Percentiles rank a stretch among this genome's conserved stretches.
phyloP scores from a whole-genome alignment of 1,140 invertebrate species.

The Cheumatopsyche charites region DNA sequence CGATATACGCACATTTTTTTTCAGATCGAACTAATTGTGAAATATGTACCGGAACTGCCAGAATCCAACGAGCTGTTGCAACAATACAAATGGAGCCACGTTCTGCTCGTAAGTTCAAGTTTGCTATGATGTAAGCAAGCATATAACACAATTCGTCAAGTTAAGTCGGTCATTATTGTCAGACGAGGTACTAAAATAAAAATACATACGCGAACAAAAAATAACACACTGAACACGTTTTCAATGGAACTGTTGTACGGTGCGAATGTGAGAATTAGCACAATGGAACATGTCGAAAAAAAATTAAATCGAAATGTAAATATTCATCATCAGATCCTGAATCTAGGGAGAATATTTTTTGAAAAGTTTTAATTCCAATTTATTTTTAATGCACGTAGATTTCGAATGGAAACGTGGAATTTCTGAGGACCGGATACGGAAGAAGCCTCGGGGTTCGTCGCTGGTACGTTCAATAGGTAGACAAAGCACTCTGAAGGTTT shows the following conservation, averaged over 20 bases:
- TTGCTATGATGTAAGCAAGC: slow-evolving; percentile 14
- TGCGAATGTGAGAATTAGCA: background rate
- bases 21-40: too few relatives aligned
- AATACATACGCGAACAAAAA: slow-evolving; percentile 4
- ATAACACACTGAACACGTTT: slow-evolving; percentile 8
- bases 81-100: background rate
- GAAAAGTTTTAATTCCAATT: background rate
- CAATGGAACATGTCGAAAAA: background rate
- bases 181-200: slow-evolving; percentile 1
- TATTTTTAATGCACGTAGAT: slow-evolving; percentile 3
- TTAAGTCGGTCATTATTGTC: slow-evolving; percentile 22
- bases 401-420: slow-evolving; percentile 20
- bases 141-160: slow-evolving; percentile 10
- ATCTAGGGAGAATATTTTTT: too few relatives aligned
- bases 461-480: background rate
- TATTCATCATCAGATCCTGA: too few relatives aligned
- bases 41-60: slow-evolving; percentile 2
- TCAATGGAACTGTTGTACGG: slow-evolving; percentile 2
- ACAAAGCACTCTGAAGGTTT: background rate
- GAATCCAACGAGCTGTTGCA: background rate
- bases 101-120: slow-evolving; percentile 14
- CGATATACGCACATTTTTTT: too few relatives aligned
- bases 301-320: background rate
- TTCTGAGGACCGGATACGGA: slow-evolving; percentile 27
- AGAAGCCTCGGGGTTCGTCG: slow-evolving; percentile 15